Evolutionary conservation across 2,888 invertebrate genomes (phyloP).

Genomic region (Spodoptera littoralis): DNA sequence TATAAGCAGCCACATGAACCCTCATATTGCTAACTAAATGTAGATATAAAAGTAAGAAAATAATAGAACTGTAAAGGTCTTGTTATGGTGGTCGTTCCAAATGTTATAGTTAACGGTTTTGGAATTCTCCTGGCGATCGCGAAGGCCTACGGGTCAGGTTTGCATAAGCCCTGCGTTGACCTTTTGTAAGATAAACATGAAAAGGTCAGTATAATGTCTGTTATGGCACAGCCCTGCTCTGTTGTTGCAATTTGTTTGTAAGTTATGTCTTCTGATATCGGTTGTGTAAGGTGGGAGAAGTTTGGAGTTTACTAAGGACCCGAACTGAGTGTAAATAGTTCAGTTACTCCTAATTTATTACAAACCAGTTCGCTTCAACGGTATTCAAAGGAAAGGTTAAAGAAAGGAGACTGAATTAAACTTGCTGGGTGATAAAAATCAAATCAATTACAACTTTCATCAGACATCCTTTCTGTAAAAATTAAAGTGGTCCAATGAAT

Average conservation of each 20-base stretch:
- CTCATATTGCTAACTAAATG: slow-evolving; percentile 33
- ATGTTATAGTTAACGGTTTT: slow-evolving; percentile 67
- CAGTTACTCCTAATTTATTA: background rate
- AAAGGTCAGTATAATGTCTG: slow-evolving; percentile 57
- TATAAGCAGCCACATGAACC: slow-evolving; percentile 41
- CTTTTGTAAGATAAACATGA: slow-evolving; percentile 57
- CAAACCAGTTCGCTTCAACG: background rate
- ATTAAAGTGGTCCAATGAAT: slow-evolving; percentile 49
- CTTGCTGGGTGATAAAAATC: slow-evolving; percentile 40
- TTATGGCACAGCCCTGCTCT: slow-evolving; percentile 47
- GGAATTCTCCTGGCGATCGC: slow-evolving; percentile 72
- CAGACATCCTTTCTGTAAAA: slow-evolving; percentile 41
- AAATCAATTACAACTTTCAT: slow-evolving; percentile 50
- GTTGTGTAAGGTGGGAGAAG: slow-evolving; percentile 21
- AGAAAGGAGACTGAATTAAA: slow-evolving; percentile 24
- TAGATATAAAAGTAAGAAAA: slow-evolving; percentile 24
- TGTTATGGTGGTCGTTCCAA: slow-evolving; percentile 54
- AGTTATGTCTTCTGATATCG: slow-evolving; percentile 45
- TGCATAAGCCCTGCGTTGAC: slow-evolving; percentile 60
- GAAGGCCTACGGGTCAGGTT: slow-evolving; percentile 72
- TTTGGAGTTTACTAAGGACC: slow-evolving; percentile 6
- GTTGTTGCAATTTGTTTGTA: slow-evolving; percentile 54
- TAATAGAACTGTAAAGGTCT: slow-evolving; percentile 53
- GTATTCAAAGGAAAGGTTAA: slow-evolving; percentile 9
- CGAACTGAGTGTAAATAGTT: slow-evolving; percentile 11